phyloP scores from a whole-genome alignment of 2,113 vertebrate genomes.

The Catharus minimus region DNA sequence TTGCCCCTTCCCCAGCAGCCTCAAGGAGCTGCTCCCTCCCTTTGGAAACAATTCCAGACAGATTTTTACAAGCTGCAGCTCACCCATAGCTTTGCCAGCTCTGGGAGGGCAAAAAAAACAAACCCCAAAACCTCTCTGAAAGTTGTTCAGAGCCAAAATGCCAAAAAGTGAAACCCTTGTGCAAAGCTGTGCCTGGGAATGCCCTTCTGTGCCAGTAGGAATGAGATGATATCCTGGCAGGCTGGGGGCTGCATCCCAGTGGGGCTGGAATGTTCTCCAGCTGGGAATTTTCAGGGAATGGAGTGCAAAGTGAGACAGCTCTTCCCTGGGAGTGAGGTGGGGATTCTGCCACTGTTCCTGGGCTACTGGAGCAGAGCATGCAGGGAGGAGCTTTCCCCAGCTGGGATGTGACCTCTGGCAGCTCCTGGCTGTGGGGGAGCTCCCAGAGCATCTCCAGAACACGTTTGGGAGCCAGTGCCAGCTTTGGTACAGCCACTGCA shows the following conservation, averaged over 20 bases:
- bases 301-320: background rate
- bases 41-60: background rate
- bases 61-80: background rate
- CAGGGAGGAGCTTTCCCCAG: background rate
- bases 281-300: background rate
- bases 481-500: background rate
- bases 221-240: background rate
- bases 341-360: background rate
- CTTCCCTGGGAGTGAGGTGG: fast-evolving
- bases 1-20: background rate
- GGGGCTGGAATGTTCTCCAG: background rate
- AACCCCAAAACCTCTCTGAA: background rate
- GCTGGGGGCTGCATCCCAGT: background rate
- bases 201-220: too few relatives aligned
- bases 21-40: background rate
- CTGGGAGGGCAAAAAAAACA: too few relatives aligned
- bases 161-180: too few relatives aligned
- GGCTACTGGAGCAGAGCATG: background rate
- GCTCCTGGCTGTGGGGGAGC: background rate
- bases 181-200: background rate
- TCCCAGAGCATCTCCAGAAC: fast-evolving
- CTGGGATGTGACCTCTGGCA: background rate
- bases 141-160: fast-evolving
- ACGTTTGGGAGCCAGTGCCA: fast-evolving
- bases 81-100: fast-evolving